Conservation (phyloP, 1,140 invertebrate species). For the Pseudomyrmex dendroicus region DNA sequence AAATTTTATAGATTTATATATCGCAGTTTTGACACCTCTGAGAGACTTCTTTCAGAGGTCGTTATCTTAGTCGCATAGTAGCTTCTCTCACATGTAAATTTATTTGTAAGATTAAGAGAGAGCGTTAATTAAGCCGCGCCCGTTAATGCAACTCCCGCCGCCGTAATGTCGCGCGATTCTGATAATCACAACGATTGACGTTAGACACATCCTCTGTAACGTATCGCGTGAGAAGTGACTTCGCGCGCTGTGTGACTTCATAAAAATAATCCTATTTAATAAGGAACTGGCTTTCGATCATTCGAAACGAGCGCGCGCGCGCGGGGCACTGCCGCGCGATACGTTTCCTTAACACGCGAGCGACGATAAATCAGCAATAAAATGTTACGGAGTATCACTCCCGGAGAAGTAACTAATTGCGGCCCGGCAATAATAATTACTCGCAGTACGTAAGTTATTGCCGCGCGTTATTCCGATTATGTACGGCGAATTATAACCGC, state of each 20-base stretch:
- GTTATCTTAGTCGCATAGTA: no score
- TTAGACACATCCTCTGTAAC: slow-evolving; percentile 12
- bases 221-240: slow-evolving; percentile 38
- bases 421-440: slow-evolving; percentile 68
- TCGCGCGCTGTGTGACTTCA: slow-evolving; percentile 28
- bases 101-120: slow-evolving; percentile 13
- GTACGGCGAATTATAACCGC: slow-evolving; percentile 57
- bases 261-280: slow-evolving; percentile 69
- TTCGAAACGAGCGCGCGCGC: slow-evolving; percentile 53
- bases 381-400: slow-evolving; percentile 66
- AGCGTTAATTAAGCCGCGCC: slow-evolving; percentile 21
- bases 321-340: slow-evolving; percentile 59
- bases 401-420: slow-evolving; percentile 63
- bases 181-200: slow-evolving; percentile 33
- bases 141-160: neutral
- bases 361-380: slow-evolving; percentile 70
- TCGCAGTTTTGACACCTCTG: no score
- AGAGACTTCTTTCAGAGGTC: no score
- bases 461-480: slow-evolving; percentile 69
- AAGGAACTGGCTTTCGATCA: slow-evolving; percentile 63
- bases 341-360: slow-evolving; percentile 70
- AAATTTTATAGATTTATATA: no score
- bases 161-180: slow-evolving; percentile 9
- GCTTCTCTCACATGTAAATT: neutral
- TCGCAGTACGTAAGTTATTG: slow-evolving; percentile 66